These are phyloP conservation scores for Callinectes sapidus DNA, from an alignment of 2,888 invertebrate genomes.

Conservation along the genomic window DNA sequence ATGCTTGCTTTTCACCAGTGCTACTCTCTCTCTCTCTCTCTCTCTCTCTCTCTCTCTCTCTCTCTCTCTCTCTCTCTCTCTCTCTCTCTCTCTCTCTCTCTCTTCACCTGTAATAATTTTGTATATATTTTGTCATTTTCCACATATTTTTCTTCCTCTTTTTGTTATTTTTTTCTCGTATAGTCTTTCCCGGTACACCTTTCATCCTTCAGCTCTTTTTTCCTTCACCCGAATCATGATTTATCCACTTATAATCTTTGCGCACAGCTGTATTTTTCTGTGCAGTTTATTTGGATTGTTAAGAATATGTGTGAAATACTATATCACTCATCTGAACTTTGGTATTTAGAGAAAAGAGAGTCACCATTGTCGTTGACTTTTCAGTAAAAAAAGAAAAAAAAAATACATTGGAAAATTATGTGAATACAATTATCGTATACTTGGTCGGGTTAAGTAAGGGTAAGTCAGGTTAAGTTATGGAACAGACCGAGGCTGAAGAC, in stretches of 20 bases:
- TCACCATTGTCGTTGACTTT: too few species aligned
- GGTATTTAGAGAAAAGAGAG: too few species aligned
- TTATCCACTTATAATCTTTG: background rate
- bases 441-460: too few species aligned
- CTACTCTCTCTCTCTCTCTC: background rate
- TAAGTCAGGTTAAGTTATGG: too few species aligned
- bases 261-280: background rate
- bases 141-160: too few species aligned
- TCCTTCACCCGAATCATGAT: background rate
- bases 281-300: background rate
- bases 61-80: slow-evolving; percentile 26
- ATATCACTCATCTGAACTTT: too few species aligned
- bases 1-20: background rate
- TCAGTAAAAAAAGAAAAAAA: background rate
- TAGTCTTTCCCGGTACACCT: too few species aligned
- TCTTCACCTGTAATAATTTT: background rate
- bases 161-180: background rate
- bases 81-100: background rate
- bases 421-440: background rate
- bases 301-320: too few species aligned
- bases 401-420: background rate
- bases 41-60: background rate
- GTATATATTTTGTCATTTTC: too few species aligned
- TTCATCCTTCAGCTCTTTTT: background rate
- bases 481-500: background rate